Percentiles rank a stretch among this genome's conserved stretches.
Conservation (phyloP, 2,113 vertebrate species). For the Spizaetus ornatus region DNA sequence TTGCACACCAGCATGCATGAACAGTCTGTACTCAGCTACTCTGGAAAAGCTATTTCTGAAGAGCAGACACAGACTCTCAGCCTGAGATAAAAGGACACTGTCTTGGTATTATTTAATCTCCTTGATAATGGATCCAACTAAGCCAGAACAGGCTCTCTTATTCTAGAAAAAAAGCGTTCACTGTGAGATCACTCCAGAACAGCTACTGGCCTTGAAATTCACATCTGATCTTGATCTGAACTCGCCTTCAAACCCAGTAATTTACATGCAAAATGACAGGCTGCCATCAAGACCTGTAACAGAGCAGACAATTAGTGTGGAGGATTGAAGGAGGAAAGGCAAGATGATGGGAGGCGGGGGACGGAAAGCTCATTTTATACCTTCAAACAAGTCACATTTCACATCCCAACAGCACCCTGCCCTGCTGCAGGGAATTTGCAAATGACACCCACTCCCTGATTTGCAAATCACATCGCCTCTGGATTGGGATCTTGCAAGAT, state of each 20-base stretch:
- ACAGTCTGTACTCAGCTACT: background rate
- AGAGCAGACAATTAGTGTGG: background rate
- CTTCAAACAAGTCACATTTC: background rate
- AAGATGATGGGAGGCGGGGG: background rate
- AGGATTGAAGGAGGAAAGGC: background rate
- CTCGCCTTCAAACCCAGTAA: background rate
- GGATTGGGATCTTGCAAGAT: background rate
- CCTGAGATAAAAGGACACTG: background rate
- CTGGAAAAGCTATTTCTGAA: background rate
- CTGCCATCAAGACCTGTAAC: background rate
- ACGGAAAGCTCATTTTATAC: background rate
- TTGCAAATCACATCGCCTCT: conserved; percentile 46
- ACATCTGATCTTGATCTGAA: conserved; percentile 3
- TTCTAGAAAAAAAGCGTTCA: background rate
- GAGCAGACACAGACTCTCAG: background rate
- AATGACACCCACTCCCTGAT: conserved; percentile 47
- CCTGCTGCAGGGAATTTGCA: conserved; percentile 27
- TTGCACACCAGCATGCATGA: background rate
- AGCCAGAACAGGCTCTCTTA: background rate
- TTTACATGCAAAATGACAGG: background rate
- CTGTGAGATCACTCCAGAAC: background rate
- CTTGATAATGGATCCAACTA: background rate
- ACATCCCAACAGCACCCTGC: background rate
- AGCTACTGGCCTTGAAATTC: background rate
- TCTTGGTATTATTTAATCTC: background rate